phyloP scores from a whole-genome alignment of 2,797 vertebrate species.

The Lycodopsis pacificus region DNA sequence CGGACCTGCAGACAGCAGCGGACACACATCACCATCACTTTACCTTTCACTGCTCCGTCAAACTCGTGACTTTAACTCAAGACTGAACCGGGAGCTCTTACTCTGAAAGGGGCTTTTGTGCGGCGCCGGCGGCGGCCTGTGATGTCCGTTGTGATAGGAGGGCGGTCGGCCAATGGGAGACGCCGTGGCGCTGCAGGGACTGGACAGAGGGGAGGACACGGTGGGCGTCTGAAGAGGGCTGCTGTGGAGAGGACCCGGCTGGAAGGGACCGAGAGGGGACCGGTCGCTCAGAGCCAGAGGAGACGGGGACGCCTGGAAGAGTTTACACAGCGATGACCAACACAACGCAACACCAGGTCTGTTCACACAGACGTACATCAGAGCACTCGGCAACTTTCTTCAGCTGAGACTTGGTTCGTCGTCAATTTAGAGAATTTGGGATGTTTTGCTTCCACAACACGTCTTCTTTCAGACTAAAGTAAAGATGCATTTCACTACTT shows the following conservation, averaged over 20 bases:
- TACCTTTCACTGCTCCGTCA: no score
- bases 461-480: no score
- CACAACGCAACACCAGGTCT: no score
- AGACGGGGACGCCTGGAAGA: slow-evolving; percentile 86
- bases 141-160: slow-evolving; percentile 88
- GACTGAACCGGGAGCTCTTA: slow-evolving; percentile 52
- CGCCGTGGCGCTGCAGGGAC: slow-evolving; percentile 83
- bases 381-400: no score
- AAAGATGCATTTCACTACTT: no score
- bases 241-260: slow-evolving; percentile 75
- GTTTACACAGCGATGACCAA: no score
- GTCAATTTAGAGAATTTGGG: no score
- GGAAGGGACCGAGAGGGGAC: slow-evolving; percentile 71
- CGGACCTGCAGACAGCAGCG: slow-evolving; percentile 68
- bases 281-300: slow-evolving; percentile 72
- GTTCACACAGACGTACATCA: no score
- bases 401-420: no score
- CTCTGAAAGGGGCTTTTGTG: slow-evolving; percentile 78
- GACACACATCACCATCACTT: slow-evolving; percentile 4
- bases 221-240: slow-evolving; percentile 88
- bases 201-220: slow-evolving; percentile 70
- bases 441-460: no score
- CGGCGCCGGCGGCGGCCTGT: slow-evolving; percentile 69
- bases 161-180: slow-evolving; percentile 89
- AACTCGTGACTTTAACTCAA: not conserved